These are phyloP conservation scores for Drosophila nigromelanica DNA, from an alignment of 1,140 invertebrate species.

Conservation along the genomic window DNA sequence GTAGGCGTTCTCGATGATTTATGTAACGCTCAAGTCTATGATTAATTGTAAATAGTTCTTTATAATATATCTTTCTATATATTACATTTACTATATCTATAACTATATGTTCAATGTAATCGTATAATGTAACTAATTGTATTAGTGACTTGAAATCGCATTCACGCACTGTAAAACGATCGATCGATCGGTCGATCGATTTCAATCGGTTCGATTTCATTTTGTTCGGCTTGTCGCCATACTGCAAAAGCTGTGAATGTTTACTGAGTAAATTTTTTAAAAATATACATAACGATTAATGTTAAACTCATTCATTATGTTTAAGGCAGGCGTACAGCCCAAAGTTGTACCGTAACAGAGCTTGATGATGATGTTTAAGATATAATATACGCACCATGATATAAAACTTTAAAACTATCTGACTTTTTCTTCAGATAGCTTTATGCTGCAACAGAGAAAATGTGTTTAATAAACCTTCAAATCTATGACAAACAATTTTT, in stretches of 20 bases:
- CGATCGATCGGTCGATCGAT: slow-evolving; percentile 46
- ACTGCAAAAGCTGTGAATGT: slow-evolving; percentile 79
- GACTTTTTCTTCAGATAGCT: not conserved
- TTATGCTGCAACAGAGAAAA: not conserved
- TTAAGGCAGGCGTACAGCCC: slow-evolving; percentile 5
- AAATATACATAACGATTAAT: slow-evolving; percentile 45
- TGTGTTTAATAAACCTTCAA: not conserved
- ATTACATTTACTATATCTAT: slow-evolving; percentile 28
- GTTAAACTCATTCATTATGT: too few relatives aligned
- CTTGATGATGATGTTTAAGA: slow-evolving; percentile 51
- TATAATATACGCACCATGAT: slow-evolving; percentile 51
- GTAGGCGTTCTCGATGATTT: slow-evolving; percentile 35
- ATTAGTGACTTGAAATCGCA: slow-evolving; percentile 67
- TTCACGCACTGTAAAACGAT: slow-evolving; percentile 46
- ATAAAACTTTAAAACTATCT: slow-evolving; percentile 20
- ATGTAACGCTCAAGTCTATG: slow-evolving; percentile 35
- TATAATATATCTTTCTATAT: slow-evolving; percentile 21
- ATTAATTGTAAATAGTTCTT: slow-evolving; percentile 67
- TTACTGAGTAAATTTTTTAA: slow-evolving; percentile 78
- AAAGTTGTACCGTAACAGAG: slow-evolving; percentile 25
- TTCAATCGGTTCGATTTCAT: slow-evolving; percentile 49
- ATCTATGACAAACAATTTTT: slow-evolving; percentile 1
- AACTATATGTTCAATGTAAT: slow-evolving; percentile 57
- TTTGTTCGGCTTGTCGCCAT: slow-evolving; percentile 59
- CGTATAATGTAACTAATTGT: slow-evolving; percentile 54